Conservation (phyloP, 35 echinoderm and acorn worm genomes). For the Diadema setosum region DNA sequence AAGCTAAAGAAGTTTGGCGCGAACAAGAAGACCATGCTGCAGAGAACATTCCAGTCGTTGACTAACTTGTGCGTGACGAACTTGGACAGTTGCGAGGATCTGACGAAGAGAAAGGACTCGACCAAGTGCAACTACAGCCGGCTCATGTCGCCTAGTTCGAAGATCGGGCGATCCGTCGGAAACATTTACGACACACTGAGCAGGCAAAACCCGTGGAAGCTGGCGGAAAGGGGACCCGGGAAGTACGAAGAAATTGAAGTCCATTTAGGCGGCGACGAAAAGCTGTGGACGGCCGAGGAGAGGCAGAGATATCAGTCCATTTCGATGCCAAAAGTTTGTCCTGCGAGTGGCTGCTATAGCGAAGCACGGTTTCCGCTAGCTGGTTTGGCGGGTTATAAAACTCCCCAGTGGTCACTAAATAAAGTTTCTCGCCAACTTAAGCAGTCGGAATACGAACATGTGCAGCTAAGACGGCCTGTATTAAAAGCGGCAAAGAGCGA, state of each 20-base stretch:
- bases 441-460: not conserved
- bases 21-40: conserved; percentile 3
- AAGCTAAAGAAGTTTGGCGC: conserved; percentile 10
- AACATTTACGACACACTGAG: conserved; percentile 15
- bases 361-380: not conserved
- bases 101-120: not conserved
- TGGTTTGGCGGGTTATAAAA: not conserved
- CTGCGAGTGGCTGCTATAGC: not conserved
- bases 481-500: not conserved
- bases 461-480: not conserved
- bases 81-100: conserved; percentile 20
- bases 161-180: not conserved
- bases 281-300: not conserved
- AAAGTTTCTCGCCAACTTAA: not conserved
- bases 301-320: not conserved
- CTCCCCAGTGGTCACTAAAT: not conserved
- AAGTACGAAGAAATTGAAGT: conserved; percentile 24
- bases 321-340: not conserved
- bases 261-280: not conserved
- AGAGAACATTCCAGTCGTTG: conserved; percentile 23
- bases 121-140: not conserved
- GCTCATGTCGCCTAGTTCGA: not conserved
- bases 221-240: not conserved
- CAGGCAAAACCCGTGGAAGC: conserved; percentile 1
- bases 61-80: conserved; percentile 6